Evolutionary conservation across 2,888 invertebrate species (phyloP).

Genomic region (Dilophus febrilis): DNA sequence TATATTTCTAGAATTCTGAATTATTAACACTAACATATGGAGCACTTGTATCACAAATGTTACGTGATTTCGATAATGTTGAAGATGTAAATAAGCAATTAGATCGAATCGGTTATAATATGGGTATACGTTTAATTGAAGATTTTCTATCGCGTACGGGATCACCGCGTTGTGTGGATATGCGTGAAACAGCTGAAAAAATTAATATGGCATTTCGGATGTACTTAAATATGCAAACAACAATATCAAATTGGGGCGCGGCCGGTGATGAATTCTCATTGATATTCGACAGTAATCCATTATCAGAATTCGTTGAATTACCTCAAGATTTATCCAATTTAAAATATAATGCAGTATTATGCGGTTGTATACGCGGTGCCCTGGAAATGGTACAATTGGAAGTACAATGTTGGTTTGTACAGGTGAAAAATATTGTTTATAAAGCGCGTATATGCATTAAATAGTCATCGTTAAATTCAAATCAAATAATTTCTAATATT

Average conservation of each 20-base stretch:
- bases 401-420: conserved; percentile 83
- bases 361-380: conserved; percentile 83
- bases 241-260: conserved; percentile 86
- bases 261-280: conserved; percentile 94
- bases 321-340: conserved; percentile 68
- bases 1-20: conserved; percentile 72
- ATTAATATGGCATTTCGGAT: conserved; percentile 63
- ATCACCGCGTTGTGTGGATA: conserved; percentile 80
- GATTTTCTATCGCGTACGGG: conserved; percentile 89
- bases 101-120: conserved; percentile 92
- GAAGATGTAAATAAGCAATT: conserved; percentile 97
- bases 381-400: conserved; percentile 98
- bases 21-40: conserved; percentile 95
- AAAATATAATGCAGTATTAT: conserved; percentile 83
- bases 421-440: conserved; percentile 33
- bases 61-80: conserved; percentile 90
- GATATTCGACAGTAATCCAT: conserved; percentile 84
- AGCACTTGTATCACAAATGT: conserved; percentile 87
- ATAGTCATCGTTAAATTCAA: conserved; percentile 6
- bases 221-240: conserved; percentile 82
- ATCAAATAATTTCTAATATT: not conserved
- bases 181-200: conserved; percentile 93
- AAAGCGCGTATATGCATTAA: not conserved
- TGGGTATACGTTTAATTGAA: conserved; percentile 93
- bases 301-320: conserved; percentile 93